These are phyloP conservation scores for Vandiemenella viatica DNA, from an alignment of 2,888 invertebrate species.

Conservation along the genomic window DNA sequence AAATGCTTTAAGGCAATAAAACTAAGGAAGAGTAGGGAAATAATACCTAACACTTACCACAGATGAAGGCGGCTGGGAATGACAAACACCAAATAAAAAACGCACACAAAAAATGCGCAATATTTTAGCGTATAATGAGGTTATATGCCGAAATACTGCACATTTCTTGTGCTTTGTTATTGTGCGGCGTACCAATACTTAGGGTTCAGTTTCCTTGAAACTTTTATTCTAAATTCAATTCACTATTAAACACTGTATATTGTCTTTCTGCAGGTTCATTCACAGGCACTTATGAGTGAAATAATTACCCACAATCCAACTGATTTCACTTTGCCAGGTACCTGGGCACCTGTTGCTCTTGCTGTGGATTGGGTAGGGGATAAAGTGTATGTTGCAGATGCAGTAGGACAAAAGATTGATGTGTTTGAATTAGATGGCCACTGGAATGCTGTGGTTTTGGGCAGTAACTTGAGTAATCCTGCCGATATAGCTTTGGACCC, in stretches of 20 bases:
- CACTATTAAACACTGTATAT: background rate
- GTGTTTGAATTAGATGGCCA: conserved; percentile 78
- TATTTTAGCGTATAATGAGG: too few species aligned
- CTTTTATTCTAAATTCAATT: background rate
- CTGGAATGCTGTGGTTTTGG: conserved; percentile 80
- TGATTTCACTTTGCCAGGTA: conserved; percentile 63
- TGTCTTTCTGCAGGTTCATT: conserved; percentile 37
- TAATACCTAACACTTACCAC: too few species aligned
- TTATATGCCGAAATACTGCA: too few species aligned
- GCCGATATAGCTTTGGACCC: conserved; percentile 89
- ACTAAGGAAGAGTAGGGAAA: too few species aligned
- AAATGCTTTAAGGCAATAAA: too few species aligned
- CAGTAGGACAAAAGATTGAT: conserved; percentile 84
- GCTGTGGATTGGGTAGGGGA: conserved; percentile 96
- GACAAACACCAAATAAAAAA: too few species aligned
- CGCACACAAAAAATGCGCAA: too few species aligned
- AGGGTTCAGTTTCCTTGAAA: background rate
- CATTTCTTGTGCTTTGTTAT: too few species aligned
- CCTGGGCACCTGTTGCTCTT: conserved; percentile 78
- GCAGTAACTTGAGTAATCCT: conserved; percentile 80
- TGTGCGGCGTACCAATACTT: too few species aligned
- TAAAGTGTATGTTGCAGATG: conserved; percentile 88
- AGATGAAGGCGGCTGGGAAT: too few species aligned
- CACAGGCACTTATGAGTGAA: conserved; percentile 35
- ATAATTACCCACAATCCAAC: conserved; percentile 18